phyloP scores from a whole-genome alignment of 2,888 invertebrate genomes.

The Teleiodes luculella region DNA sequence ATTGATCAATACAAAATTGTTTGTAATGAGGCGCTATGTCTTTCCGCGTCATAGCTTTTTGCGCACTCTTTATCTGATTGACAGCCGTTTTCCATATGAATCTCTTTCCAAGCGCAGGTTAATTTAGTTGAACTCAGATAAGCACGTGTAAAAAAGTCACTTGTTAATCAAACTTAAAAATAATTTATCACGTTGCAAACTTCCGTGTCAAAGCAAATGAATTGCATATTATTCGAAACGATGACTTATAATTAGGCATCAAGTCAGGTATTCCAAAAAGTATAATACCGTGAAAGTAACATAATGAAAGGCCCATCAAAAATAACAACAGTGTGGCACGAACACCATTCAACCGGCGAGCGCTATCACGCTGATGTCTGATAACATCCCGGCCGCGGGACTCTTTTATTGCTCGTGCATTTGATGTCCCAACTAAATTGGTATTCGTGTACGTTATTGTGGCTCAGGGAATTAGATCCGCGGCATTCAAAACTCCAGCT shows the following conservation, averaged over 20 bases:
- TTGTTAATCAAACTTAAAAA: constrained; percentile 1
- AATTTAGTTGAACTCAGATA: constrained; percentile 30
- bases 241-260: constrained; percentile 5
- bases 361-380: constrained; percentile 46
- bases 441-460: constrained; percentile 66
- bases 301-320: constrained; percentile 25
- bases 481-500: constrained; percentile 69
- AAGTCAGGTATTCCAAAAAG: constrained; percentile 9
- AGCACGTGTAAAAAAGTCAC: constrained; percentile 3
- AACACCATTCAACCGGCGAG: constrained; percentile 34
- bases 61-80: constrained; percentile 32
- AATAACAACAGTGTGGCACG: constrained; percentile 34
- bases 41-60: constrained; percentile 43
- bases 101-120: constrained; percentile 39
- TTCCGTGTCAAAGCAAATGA: neutral
- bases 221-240: neutral
- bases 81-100: constrained; percentile 34
- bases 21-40: constrained; percentile 43
- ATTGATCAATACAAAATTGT: constrained; percentile 59
- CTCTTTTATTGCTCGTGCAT: constrained; percentile 50
- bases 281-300: constrained; percentile 7
- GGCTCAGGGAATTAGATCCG: constrained; percentile 72
- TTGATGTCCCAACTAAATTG: constrained; percentile 61
- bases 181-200: neutral
- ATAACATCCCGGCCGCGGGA: constrained; percentile 44